phyloP scores from a whole-genome alignment of 2,797 vertebrate genomes.

The Arctocebus calabarensis region DNA sequence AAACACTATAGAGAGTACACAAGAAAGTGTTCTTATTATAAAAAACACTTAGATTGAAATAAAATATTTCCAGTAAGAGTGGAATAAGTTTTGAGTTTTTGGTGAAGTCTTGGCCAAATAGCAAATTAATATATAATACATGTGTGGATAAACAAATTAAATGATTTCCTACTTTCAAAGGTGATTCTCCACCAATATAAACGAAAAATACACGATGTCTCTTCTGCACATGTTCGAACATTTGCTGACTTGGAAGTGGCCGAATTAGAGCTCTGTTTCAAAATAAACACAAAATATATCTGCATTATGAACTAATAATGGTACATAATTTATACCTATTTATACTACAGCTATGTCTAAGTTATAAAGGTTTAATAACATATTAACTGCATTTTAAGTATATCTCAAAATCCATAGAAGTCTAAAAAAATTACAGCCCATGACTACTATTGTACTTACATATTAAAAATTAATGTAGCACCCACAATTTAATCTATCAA shows the following conservation, averaged over 20 bases:
- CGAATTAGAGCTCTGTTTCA: conserved; percentile 92
- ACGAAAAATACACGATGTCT: conserved; percentile 93
- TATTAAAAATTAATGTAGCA: neutral
- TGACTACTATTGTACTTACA: neutral
- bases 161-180: conserved; percentile 92
- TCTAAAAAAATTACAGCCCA: neutral
- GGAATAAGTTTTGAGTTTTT: neutral
- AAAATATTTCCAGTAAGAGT: conserved; percentile 23
- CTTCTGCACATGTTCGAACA: conserved; percentile 94
- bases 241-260: conserved; percentile 91
- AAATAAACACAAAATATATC: conserved; percentile 41
- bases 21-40: neutral
- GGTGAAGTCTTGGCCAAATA: neutral
- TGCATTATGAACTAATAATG: neutral
- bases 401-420: neutral
- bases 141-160: conserved; percentile 21
- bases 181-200: conserved; percentile 95
- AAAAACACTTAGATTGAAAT: neutral
- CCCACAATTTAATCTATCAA: neutral
- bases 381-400: neutral
- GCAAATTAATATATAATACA: neutral
- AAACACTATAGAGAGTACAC: neutral
- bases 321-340: neutral
- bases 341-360: neutral
- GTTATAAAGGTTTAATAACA: neutral